These are phyloP conservation scores for Ypsolopha scabrella DNA, from an alignment of 2,888 invertebrate genomes.

Conservation along the genomic window DNA sequence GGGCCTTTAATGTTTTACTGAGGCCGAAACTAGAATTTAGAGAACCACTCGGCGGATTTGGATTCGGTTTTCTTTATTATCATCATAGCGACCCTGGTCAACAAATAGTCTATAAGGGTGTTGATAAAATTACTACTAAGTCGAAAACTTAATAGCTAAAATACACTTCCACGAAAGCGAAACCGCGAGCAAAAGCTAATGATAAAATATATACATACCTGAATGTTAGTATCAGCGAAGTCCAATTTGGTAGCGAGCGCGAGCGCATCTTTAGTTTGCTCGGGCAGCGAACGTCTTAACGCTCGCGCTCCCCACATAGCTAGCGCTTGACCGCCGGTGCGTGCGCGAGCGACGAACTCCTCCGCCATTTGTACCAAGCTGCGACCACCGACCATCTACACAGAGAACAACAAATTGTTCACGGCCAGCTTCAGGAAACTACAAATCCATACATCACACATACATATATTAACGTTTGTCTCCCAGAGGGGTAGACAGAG, in stretches of 20 bases:
- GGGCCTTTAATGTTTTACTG: too few relatives aligned
- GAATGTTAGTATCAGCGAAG: slow-evolving; percentile 39
- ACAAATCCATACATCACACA: too few relatives aligned
- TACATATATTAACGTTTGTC: too few relatives aligned
- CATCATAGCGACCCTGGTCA: too few relatives aligned
- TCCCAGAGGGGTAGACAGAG: background rate
- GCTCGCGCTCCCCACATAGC: slow-evolving; percentile 87
- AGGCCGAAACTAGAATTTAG: too few relatives aligned
- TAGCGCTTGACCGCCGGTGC: slow-evolving; percentile 76
- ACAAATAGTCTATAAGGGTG: too few relatives aligned
- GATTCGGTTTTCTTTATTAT: too few relatives aligned
- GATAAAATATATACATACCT: slow-evolving; percentile 24
- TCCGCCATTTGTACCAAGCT: slow-evolving; percentile 76
- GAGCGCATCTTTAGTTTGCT: slow-evolving; percentile 39
- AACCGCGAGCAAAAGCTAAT: background rate
- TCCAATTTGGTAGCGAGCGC: slow-evolving; percentile 37
- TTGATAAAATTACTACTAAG: too few relatives aligned
- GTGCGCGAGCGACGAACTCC: slow-evolving; percentile 73
- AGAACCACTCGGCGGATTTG: too few relatives aligned
- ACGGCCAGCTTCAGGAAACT: too few relatives aligned
- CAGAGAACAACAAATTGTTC: background rate
- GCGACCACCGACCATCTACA: slow-evolving; percentile 46
- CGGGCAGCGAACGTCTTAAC: slow-evolving; percentile 79
- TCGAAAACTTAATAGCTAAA: too few relatives aligned
- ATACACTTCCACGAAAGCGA: too few relatives aligned